These are phyloP conservation scores for Orycteropus afer DNA, from an alignment of 2,113 vertebrate genomes.

Conservation along the genomic window DNA sequence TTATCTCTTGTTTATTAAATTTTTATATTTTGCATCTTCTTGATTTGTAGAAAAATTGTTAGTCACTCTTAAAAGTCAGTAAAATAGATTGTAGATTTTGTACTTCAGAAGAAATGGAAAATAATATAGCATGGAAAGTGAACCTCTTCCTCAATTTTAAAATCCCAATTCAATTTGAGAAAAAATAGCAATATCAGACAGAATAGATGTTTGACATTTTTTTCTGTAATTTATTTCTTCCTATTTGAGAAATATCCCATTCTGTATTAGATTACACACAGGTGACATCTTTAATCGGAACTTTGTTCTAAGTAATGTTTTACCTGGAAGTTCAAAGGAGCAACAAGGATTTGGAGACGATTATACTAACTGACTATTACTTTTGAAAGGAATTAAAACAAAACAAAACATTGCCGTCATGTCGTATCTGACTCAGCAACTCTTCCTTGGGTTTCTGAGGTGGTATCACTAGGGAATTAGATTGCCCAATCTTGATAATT, in stretches of 20 bases:
- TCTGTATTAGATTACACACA: neutral
- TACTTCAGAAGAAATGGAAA: neutral
- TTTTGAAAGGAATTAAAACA: conserved; percentile 20
- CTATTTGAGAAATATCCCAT: neutral
- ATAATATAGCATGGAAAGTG: neutral
- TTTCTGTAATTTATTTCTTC: conserved; percentile 12
- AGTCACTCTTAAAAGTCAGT: neutral
- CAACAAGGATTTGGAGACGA: neutral
- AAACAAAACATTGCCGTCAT: too few species aligned
- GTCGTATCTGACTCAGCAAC: too few species aligned
- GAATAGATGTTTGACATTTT: neutral
- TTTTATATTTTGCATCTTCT: neutral
- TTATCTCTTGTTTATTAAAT: neutral
- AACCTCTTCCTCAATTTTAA: neutral
- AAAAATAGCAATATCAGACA: neutral
- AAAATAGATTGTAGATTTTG: neutral
- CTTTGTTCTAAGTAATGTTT: neutral
- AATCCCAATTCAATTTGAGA: neutral
- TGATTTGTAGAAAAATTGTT: neutral
- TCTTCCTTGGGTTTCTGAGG: too few species aligned
- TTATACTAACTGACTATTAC: neutral
- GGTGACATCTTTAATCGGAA: neutral
- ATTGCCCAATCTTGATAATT: neutral
- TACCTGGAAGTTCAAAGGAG: neutral
- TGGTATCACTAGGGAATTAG: too few species aligned